A percentile compares a stretch with the other conserved stretches of the same genome.
Conservation (phyloP, 2,888 invertebrate genomes). For the Tinea trinotella region DNA sequence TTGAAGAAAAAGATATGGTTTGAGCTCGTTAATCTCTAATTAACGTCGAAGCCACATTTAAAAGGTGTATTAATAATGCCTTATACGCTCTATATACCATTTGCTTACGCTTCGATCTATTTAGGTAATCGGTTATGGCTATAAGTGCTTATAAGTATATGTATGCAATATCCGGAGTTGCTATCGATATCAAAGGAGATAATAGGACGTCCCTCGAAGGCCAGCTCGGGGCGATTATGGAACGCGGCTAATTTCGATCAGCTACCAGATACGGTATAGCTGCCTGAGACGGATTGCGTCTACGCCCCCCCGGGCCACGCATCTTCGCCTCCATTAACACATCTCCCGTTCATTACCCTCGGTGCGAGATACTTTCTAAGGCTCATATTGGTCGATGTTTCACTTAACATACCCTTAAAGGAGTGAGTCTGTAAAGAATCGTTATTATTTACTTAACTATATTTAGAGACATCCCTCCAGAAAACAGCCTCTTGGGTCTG, state of each 20-base stretch:
- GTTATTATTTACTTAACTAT: too few species aligned
- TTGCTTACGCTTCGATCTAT: background rate
- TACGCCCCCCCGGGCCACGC: constrained; percentile 14
- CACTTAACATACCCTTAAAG: background rate
- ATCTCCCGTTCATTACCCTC: constrained; percentile 18
- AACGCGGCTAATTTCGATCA: constrained; percentile 19
- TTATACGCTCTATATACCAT: background rate
- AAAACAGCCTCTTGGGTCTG: too few species aligned
- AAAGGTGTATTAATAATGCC: background rate
- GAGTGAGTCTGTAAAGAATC: background rate
- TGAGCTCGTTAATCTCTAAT: background rate
- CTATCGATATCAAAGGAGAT: constrained; percentile 16
- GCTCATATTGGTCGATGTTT: background rate
- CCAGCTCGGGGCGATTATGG: constrained; percentile 16
- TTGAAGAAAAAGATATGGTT: constrained; percentile 13
- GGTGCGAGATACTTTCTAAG: constrained; percentile 1
- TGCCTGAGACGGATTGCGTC: constrained; percentile 19
- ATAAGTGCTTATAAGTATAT: constrained; percentile 18
- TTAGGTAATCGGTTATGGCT: constrained; percentile 5
- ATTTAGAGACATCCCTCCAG: too few species aligned
- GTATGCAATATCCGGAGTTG: constrained; percentile 16
- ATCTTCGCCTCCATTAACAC: constrained; percentile 17
- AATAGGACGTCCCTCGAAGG: constrained; percentile 16
- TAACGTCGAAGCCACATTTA: background rate
- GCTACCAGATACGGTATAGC: constrained; percentile 17